phyloP scores from a whole-genome alignment of 2,888 invertebrate species.

The Ptycholaimellus sp. region DNA sequence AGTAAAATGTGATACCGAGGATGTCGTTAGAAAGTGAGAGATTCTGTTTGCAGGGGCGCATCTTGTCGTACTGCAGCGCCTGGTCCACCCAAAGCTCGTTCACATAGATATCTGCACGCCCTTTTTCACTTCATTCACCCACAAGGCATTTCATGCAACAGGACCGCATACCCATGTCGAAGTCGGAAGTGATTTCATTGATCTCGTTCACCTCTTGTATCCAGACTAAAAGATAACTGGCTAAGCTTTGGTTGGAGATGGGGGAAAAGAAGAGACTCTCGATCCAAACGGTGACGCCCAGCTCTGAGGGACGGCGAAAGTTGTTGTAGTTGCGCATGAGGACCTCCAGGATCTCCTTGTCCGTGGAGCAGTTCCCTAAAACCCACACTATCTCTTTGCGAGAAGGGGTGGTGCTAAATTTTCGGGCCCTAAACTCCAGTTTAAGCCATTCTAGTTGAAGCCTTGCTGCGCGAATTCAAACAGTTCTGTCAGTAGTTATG shows the following conservation, averaged over 20 bases:
- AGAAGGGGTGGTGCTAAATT: too few species aligned
- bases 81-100: constrained; percentile 17
- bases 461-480: too few species aligned
- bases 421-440: too few species aligned
- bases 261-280: constrained; percentile 10
- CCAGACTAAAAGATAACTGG: constrained; percentile 13
- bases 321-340: constrained; percentile 14
- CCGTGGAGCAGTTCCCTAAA: constrained; percentile 17
- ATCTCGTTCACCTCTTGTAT: constrained; percentile 20
- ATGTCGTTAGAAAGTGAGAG: constrained; percentile 18
- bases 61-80: constrained; percentile 15
- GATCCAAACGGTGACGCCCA: constrained; percentile 18
- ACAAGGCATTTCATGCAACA: background rate
- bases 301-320: constrained; percentile 14
- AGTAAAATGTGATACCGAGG: background rate
- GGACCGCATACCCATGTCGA: constrained; percentile 12
- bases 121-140: background rate
- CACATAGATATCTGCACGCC: constrained; percentile 13
- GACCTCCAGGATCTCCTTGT: constrained; percentile 16
- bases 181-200: constrained; percentile 20
- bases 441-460: too few species aligned
- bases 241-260: background rate
- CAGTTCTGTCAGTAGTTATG: too few species aligned
- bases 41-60: constrained; percentile 21
- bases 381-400: too few species aligned